Conservation (phyloP, 2,113 vertebrate species). For the Embiotoca jacksoni region DNA sequence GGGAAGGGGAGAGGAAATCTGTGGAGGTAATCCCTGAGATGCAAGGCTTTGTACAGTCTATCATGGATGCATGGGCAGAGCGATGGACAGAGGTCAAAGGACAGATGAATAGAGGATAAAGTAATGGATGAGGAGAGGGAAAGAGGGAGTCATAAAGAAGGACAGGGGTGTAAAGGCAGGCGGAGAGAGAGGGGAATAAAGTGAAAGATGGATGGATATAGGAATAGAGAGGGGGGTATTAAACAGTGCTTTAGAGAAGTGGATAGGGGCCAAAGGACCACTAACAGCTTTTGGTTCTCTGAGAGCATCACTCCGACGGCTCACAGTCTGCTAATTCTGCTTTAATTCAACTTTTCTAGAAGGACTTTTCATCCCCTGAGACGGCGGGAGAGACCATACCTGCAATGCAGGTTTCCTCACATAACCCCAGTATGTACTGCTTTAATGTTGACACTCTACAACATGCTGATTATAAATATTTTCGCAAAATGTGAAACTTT, state of each 20-base stretch:
- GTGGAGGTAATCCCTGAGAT: conserved; percentile 57
- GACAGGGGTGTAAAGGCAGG: conserved; percentile 42
- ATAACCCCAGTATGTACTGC: not conserved
- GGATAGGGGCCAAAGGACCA: conserved; percentile 58
- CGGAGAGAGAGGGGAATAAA: conserved; percentile 41
- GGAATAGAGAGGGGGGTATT: conserved; percentile 39
- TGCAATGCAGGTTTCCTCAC: not conserved
- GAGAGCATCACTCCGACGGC: conserved; percentile 25
- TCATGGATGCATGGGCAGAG: conserved; percentile 44
- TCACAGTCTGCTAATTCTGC: conserved; percentile 43
- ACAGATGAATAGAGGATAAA: conserved; percentile 50
- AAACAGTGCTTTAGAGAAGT: conserved; percentile 60
- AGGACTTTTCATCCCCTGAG: conserved; percentile 7
- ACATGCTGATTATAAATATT: no score
- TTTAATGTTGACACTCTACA: not conserved
- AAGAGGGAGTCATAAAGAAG: conserved; percentile 56
- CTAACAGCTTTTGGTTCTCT: conserved; percentile 47
- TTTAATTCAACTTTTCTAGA: conserved; percentile 39
- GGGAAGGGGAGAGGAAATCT: not conserved
- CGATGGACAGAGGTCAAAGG: conserved; percentile 56
- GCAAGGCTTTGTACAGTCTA: conserved; percentile 51
- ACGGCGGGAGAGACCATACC: not conserved
- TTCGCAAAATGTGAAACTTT: no score
- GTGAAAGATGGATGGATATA: conserved; percentile 60
- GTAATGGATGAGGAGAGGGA: conserved; percentile 54